Conservation (phyloP, 2,797 vertebrate genomes). For the Myotis pilosus region DNA sequence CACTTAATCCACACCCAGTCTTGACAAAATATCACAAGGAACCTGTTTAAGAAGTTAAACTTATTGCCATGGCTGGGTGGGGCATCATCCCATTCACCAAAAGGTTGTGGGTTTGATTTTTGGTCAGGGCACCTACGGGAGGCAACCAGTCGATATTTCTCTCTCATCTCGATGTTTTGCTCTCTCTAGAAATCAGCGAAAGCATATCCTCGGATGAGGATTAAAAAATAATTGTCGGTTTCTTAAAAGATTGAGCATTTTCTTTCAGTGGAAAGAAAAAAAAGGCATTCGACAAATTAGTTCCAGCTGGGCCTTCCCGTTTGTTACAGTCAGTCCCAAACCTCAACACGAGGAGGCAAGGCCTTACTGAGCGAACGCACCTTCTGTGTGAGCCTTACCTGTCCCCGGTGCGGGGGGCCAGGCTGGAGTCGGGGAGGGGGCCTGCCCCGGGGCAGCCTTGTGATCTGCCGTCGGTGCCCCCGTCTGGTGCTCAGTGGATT, state of each 20-base stretch:
- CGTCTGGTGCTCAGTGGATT: not conserved
- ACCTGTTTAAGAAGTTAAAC: slow-evolving; percentile 1
- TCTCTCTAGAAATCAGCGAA: not conserved
- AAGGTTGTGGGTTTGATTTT: not conserved
- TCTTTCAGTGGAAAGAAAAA: not conserved
- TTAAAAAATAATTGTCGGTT: not conserved
- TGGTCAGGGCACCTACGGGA: not conserved
- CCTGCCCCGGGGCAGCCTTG: not conserved
- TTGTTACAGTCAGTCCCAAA: not conserved
- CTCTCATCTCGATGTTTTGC: not conserved
- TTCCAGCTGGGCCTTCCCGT: not conserved
- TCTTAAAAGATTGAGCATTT: not conserved
- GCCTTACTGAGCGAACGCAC: not conserved
- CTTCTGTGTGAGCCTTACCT: not conserved
- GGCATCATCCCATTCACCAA: not conserved
- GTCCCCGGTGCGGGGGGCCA: not conserved
- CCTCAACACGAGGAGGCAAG: not conserved
- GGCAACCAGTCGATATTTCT: not conserved
- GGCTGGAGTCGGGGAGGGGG: not conserved
- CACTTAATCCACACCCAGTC: not conserved
- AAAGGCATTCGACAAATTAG: not conserved
- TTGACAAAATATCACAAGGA: slow-evolving; percentile 3
- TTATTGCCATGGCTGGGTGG: not conserved
- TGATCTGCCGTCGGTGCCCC: not conserved
- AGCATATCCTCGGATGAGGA: not conserved